A percentile compares a stretch with the other conserved stretches of the same genome.
Evolutionary conservation across 2,888 invertebrate genomes (phyloP).

Genomic region (Pristionchus fissidentatus): DNA sequence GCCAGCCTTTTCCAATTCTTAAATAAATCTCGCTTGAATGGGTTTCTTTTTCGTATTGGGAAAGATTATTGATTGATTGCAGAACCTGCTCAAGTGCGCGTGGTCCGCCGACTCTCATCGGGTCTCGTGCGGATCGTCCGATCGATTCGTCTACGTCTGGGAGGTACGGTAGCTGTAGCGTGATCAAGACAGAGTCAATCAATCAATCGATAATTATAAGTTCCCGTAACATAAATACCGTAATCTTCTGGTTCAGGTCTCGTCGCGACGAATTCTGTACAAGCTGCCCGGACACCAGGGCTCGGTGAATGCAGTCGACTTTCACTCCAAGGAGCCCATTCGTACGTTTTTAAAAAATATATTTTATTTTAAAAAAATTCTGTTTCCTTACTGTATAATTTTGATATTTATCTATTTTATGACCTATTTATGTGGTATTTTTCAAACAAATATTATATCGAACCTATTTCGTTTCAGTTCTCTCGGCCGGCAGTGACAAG

Average conservation of each 20-base stretch:
- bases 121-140: conserved; percentile 89
- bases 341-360: conserved; percentile 77
- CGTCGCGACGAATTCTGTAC: conserved; percentile 90
- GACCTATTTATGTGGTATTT: no score
- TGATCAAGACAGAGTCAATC: no score
- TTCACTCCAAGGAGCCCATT: conserved; percentile 93
- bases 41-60: no score
- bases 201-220: neutral
- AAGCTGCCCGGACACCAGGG: conserved; percentile 98
- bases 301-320: conserved; percentile 94
- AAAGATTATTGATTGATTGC: conserved; percentile 57
- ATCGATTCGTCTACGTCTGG: conserved; percentile 96
- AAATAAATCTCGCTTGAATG: neutral
- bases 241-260: conserved; percentile 80
- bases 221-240: neutral
- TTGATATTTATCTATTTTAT: no score
- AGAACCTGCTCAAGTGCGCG: conserved; percentile 90
- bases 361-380: neutral
- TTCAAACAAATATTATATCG: no score
- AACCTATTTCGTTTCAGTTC: conserved; percentile 82
- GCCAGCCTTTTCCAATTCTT: neutral
- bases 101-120: conserved; percentile 95
- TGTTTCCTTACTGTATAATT: neutral
- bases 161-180: conserved; percentile 78
- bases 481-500: conserved; percentile 95